Evolutionary conservation across 2,888 invertebrate species (phyloP).

Genomic region (Drosophila ustulata): DNA sequence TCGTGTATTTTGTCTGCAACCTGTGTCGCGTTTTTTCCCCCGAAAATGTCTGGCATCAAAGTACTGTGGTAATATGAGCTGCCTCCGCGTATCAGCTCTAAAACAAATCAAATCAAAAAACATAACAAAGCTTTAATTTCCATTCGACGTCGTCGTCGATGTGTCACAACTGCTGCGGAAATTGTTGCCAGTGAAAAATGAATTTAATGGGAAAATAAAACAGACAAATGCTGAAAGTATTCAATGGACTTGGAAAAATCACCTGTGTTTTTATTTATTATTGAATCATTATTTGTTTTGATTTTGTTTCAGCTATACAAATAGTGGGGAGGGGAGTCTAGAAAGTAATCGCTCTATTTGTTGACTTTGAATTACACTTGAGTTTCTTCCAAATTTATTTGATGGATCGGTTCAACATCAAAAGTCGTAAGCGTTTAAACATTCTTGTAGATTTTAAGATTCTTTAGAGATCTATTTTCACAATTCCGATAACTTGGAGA

Average conservation of each 20-base stretch:
- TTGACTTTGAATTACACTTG: too few relatives aligned
- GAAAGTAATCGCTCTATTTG: too few relatives aligned
- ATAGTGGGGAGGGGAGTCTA: neutral
- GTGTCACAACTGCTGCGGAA: conserved; percentile 1
- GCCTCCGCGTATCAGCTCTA: neutral
- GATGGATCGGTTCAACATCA: too few relatives aligned
- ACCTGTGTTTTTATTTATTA: neutral
- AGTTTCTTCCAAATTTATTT: too few relatives aligned
- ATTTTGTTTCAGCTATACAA: neutral
- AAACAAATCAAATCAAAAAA: neutral
- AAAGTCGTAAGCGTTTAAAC: too few relatives aligned
- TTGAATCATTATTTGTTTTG: neutral
- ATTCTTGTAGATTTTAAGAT: too few relatives aligned
- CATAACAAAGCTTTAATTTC: neutral
- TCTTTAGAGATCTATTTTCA: too few relatives aligned
- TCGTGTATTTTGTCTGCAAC: neutral
- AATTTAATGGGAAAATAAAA: conserved; percentile 11
- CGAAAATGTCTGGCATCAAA: neutral
- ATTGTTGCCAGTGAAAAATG: neutral
- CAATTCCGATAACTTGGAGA: too few relatives aligned
- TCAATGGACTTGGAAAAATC: neutral
- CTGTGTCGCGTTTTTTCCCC: neutral
- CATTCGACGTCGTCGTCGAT: neutral
- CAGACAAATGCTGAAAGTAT: conserved; percentile 8
- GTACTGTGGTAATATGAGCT: neutral